phyloP scores from a whole-genome alignment of 1,140 invertebrate genomes.

The Scaptomyza hsui region DNA sequence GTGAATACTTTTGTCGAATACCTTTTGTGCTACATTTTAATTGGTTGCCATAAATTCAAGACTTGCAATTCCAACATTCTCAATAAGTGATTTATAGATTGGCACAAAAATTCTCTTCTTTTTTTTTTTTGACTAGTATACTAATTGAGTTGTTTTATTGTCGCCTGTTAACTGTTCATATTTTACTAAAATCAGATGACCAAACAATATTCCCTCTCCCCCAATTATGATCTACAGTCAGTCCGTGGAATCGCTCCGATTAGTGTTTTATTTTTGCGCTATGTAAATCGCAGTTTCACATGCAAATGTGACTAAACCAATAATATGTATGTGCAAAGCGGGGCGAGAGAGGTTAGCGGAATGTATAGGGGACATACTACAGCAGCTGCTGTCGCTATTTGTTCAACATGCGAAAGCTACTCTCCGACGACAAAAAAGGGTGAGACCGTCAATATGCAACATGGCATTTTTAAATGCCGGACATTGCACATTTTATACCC shows the following conservation, averaged over 20 bases:
- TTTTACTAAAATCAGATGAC: slow-evolving; percentile 31
- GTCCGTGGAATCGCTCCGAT: slow-evolving; percentile 37
- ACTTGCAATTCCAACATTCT: neutral
- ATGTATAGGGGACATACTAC: neutral
- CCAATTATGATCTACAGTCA: slow-evolving; percentile 47
- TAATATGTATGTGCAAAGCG: slow-evolving; percentile 59
- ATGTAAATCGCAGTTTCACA: slow-evolving; percentile 78
- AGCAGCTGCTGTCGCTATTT: slow-evolving; percentile 54
- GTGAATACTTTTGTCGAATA: slow-evolving; percentile 2
- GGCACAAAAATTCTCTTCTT: neutral
- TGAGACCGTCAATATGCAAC: slow-evolving; percentile 57
- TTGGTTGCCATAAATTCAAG: slow-evolving; percentile 13
- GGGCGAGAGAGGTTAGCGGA: too few relatives aligned
- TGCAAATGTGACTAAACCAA: slow-evolving; percentile 82
- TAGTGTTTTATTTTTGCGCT: slow-evolving; percentile 70
- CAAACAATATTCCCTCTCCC: slow-evolving; percentile 15
- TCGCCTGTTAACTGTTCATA: slow-evolving; percentile 29
- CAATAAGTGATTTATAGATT: slow-evolving; percentile 11
- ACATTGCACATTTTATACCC: slow-evolving; percentile 49
- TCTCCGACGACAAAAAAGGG: neutral
- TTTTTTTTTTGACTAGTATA: neutral
- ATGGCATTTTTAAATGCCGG: slow-evolving; percentile 45
- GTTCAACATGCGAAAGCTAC: slow-evolving; percentile 37
- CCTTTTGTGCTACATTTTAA: slow-evolving; percentile 11
- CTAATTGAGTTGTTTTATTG: slow-evolving; percentile 26